Percentiles rank a stretch among this genome's conserved stretches.
phyloP scores from a whole-genome alignment of 1,140 invertebrate species.

The Hyposmocoma kahamanoa region DNA sequence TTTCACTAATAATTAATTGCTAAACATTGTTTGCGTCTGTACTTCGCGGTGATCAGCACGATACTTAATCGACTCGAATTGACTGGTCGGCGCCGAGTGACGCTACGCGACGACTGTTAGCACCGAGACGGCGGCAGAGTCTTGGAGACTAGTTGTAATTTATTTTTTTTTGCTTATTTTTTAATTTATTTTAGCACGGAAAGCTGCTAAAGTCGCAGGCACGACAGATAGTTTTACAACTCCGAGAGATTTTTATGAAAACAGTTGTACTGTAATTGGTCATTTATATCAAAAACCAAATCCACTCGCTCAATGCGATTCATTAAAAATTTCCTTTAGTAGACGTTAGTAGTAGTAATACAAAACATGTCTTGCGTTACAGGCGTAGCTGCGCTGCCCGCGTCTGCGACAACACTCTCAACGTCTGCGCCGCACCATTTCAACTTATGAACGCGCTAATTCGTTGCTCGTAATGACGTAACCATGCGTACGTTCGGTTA shows the following conservation, averaged over 20 bases:
- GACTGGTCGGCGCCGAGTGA: too few relatives aligned
- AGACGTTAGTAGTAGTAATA: background rate
- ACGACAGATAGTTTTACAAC: too few relatives aligned
- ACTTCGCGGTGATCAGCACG: too few relatives aligned
- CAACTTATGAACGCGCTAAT: constrained; percentile 29
- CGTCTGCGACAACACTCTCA: constrained; percentile 11
- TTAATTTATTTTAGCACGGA: background rate
- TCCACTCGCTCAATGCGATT: background rate
- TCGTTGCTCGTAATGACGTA: background rate
- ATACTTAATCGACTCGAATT: too few relatives aligned
- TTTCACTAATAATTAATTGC: too few relatives aligned
- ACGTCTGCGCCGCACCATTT: constrained; percentile 16
- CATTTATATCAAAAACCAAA: background rate
- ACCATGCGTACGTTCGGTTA: background rate
- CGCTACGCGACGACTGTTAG: background rate
- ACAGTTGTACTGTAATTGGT: background rate
- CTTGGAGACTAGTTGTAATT: background rate
- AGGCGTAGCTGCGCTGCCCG: constrained; percentile 41
- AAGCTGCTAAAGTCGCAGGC: background rate
- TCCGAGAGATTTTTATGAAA: background rate
- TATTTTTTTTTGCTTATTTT: too few relatives aligned
- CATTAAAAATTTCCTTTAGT: background rate
- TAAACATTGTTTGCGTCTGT: too few relatives aligned
- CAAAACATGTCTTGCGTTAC: background rate
- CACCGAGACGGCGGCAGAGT: background rate